Conservation (phyloP, 2,113 vertebrate genomes). For the Scalopus aquaticus region DNA sequence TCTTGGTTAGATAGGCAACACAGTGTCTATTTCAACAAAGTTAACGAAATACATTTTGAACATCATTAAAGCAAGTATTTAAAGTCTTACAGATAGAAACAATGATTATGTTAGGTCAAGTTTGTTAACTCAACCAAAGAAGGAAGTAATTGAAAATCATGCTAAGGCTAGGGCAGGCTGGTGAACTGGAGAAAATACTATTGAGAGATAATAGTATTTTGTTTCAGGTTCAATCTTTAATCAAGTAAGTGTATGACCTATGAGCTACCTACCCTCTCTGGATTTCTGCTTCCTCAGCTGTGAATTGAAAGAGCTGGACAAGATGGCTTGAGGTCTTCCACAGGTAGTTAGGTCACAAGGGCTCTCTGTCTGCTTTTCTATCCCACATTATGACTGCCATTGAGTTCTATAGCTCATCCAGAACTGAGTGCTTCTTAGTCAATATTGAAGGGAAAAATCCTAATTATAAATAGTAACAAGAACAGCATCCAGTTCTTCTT, state of each 20-base stretch:
- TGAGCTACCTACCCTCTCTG: background rate
- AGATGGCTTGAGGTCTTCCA: background rate
- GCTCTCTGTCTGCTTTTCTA: background rate
- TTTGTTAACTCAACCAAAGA: background rate
- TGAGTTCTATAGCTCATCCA: background rate
- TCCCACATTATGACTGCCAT: background rate
- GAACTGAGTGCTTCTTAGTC: background rate
- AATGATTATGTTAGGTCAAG: background rate
- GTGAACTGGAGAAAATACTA: background rate
- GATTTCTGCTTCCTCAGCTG: background rate
- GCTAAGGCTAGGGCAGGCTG: background rate
- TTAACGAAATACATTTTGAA: conserved; percentile 37
- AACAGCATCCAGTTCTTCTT: background rate
- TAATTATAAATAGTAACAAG: background rate
- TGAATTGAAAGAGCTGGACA: background rate
- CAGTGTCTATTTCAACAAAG: background rate
- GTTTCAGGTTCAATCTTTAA: background rate
- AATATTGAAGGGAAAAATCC: background rate
- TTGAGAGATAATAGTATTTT: background rate
- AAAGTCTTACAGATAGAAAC: conserved; percentile 23
- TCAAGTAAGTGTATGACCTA: background rate
- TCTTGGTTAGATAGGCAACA: background rate
- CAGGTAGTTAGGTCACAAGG: background rate
- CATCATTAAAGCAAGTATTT: background rate
- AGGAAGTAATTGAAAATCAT: background rate